Conservation (phyloP, 2,888 invertebrate species). For the Cheilosia pagana region DNA sequence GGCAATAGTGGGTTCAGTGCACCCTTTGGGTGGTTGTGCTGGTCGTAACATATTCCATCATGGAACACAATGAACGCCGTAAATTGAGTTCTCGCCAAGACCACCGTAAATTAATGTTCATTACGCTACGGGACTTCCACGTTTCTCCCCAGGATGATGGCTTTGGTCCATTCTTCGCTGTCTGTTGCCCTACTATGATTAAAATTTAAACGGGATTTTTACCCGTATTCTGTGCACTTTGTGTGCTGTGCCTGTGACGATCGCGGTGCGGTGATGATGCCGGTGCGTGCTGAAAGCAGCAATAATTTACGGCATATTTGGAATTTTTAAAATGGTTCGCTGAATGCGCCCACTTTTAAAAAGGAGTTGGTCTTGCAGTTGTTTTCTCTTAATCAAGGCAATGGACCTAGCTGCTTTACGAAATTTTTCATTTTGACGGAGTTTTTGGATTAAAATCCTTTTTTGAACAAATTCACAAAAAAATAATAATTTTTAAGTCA, state of each 20-base stretch:
- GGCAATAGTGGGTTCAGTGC: constrained; percentile 4
- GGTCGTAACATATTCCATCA: constrained; percentile 71
- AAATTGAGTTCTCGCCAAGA: constrained; percentile 73
- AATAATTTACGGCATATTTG: constrained; percentile 32
- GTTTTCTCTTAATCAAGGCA: too few relatives aligned
- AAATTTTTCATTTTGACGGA: too few relatives aligned
- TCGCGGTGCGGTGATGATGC: too few relatives aligned
- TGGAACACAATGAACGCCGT: constrained; percentile 66
- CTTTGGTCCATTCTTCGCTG: constrained; percentile 18
- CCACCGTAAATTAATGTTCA: constrained; percentile 75
- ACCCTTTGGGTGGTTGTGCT: constrained; percentile 31
- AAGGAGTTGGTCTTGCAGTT: too few relatives aligned
- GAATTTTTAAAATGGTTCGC: not conserved
- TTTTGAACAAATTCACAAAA: too few relatives aligned
- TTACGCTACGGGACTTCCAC: constrained; percentile 63
- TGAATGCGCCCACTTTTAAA: too few relatives aligned
- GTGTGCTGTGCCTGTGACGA: not conserved
- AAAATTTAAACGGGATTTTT: constrained; percentile 53
- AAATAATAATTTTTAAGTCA: too few relatives aligned
- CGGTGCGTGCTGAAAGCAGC: not conserved
- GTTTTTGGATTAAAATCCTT: too few relatives aligned
- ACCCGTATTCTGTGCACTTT: not conserved
- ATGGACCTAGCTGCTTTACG: too few relatives aligned
- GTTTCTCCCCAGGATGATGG: constrained; percentile 33
- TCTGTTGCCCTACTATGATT: constrained; percentile 45